Conservation (phyloP, 2,888 invertebrate species). For the Lottia gigantea region DNA sequence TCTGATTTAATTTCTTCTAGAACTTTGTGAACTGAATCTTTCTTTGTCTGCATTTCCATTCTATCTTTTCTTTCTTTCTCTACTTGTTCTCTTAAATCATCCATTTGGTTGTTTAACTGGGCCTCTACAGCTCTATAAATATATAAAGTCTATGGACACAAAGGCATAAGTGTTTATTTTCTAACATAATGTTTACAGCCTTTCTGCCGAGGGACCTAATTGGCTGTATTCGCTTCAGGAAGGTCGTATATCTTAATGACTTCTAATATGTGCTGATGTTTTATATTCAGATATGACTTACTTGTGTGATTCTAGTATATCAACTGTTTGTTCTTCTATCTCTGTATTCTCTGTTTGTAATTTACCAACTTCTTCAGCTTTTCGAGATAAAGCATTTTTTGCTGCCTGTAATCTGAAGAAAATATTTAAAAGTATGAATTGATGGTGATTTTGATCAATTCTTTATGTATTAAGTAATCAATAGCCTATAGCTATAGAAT, state of each 20-base stretch:
- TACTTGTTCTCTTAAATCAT: slow-evolving; percentile 58
- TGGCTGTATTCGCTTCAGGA: too few species aligned
- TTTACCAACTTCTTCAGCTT: slow-evolving; percentile 60
- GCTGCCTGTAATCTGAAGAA: slow-evolving; percentile 50
- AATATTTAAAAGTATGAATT: too few species aligned
- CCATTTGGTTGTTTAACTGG: slow-evolving; percentile 60
- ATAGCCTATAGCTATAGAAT: too few species aligned
- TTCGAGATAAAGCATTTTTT: slow-evolving; percentile 49
- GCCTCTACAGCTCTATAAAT: slow-evolving; percentile 58
- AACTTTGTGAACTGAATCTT: slow-evolving; percentile 56
- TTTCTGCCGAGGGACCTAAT: too few species aligned
- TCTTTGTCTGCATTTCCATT: slow-evolving; percentile 52
- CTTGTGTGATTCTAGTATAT: slow-evolving; percentile 61
- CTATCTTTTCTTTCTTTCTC: slow-evolving; percentile 60
- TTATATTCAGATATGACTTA: too few species aligned
- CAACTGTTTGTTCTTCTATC: slow-evolving; percentile 54
- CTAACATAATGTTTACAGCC: too few species aligned
- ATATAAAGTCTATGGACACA: too few species aligned
- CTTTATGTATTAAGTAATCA: too few species aligned
- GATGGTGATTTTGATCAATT: too few species aligned
- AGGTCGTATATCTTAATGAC: too few species aligned
- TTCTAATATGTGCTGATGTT: too few species aligned
- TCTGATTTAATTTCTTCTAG: slow-evolving; percentile 58
- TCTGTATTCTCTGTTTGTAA: slow-evolving; percentile 59
- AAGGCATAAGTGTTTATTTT: too few species aligned